Evolutionary conservation across 2,113 vertebrate genomes (phyloP).

Genomic region (Gopherus flavomarginatus): DNA sequence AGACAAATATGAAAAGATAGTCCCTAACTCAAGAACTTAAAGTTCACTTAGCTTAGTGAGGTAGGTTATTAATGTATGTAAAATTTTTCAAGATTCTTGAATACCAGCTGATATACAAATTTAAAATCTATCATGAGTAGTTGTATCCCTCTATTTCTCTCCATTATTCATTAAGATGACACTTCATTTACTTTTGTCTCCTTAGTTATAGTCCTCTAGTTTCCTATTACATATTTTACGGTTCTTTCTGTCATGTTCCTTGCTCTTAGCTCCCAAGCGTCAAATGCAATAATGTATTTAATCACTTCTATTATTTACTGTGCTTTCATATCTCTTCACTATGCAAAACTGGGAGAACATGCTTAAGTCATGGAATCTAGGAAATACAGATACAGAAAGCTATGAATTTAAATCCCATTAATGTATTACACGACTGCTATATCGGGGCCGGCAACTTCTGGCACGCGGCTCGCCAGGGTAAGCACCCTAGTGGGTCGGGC

Average conservation of each 20-base stretch:
- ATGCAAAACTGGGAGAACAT: not conserved
- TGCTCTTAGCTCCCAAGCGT: not conserved
- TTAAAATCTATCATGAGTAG: not conserved
- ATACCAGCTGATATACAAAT: rapidly evolving
- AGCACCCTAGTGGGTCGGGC: too few relatives aligned
- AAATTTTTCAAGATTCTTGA: not conserved
- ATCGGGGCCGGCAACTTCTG: too few relatives aligned
- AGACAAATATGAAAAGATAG: rapidly evolving
- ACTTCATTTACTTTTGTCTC: not conserved
- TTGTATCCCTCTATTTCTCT: not conserved
- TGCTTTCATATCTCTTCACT: not conserved
- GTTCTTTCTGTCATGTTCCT: not conserved
- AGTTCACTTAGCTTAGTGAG: not conserved
- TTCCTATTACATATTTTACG: not conserved
- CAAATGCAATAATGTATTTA: not conserved
- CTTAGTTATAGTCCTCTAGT: not conserved
- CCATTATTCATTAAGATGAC: not conserved
- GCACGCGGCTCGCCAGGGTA: too few relatives aligned
- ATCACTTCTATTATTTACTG: not conserved
- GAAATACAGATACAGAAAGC: not conserved
- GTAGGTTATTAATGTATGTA: rapidly evolving
- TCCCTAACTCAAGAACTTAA: rapidly evolving
- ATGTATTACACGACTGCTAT: not conserved
- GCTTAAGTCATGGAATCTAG: not conserved
- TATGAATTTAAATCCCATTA: not conserved